A percentile compares a stretch with the other conserved stretches of the same genome.
phyloP scores from a whole-genome alignment of 1,140 invertebrate genomes.

The Coenobita brevimanus region DNA sequence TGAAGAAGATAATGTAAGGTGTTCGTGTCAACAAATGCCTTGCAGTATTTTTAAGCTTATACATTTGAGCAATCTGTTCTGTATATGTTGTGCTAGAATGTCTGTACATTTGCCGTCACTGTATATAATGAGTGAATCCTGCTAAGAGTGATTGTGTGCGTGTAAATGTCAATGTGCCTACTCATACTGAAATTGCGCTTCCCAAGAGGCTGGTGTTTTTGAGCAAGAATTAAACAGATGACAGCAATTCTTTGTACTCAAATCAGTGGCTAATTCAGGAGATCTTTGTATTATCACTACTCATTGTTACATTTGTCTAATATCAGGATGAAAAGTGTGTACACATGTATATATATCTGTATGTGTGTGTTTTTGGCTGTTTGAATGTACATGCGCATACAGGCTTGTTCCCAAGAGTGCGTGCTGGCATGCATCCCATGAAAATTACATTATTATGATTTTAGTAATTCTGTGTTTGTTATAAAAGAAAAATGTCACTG shows the following conservation, averaged over 20 bases:
- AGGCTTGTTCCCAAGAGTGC: not conserved
- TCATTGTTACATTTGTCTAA: too few species aligned
- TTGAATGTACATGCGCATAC: too few species aligned
- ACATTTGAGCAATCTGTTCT: not conserved
- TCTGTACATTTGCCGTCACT: slow-evolving; percentile 56
- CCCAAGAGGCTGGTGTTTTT: slow-evolving; percentile 8
- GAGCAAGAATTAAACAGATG: slow-evolving; percentile 29
- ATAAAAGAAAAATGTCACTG: too few species aligned
- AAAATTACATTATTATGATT: too few species aligned
- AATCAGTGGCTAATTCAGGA: too few species aligned
- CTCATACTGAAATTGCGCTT: slow-evolving; percentile 19
- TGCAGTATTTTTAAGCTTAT: slow-evolving; percentile 33
- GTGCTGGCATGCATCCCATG: not conserved
- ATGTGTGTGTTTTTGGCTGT: not conserved
- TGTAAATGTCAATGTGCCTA: slow-evolving; percentile 24
- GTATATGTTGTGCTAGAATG: slow-evolving; percentile 58
- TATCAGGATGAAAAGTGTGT: not conserved
- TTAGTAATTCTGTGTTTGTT: too few species aligned
- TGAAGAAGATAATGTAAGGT: not conserved
- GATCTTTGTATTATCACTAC: too few species aligned
- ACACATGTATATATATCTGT: not conserved
- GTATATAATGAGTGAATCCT: slow-evolving; percentile 45
- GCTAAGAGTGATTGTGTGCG: not conserved
- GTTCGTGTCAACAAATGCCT: slow-evolving; percentile 33
- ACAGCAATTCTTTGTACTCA: not conserved